Conservation (phyloP, 1,140 invertebrate species). For the Drepana arcuata region DNA sequence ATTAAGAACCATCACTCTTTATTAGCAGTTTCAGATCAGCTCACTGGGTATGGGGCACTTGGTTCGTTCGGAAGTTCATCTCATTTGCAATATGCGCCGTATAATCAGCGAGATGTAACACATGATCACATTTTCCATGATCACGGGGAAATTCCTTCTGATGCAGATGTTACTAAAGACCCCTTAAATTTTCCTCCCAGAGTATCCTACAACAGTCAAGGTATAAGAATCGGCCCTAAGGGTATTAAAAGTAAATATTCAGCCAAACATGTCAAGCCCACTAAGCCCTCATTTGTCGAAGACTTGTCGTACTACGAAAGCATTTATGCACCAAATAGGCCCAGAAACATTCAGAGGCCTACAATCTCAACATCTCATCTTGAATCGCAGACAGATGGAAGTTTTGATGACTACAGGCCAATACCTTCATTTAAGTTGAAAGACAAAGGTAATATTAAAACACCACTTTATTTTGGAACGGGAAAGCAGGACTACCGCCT, state of each 20-base stretch:
- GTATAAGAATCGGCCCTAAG: conserved; percentile 32
- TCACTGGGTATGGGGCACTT: conserved; percentile 26
- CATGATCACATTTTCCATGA: conserved; percentile 68
- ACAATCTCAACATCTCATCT: conserved; percentile 18
- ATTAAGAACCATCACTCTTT: conserved; percentile 38
- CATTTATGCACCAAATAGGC: conserved; percentile 31
- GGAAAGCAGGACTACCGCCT: conserved; percentile 30
- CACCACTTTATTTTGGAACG: conserved; percentile 19
- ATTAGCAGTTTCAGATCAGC: conserved; percentile 31
- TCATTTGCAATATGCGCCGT: conserved; percentile 55
- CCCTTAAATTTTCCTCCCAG: conserved; percentile 39
- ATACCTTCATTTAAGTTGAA: conserved; percentile 35
- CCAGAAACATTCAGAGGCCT: conserved; percentile 27
- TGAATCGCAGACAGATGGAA: conserved; percentile 23
- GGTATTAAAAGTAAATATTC: conserved; percentile 31
- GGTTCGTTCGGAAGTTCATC: conserved; percentile 43
- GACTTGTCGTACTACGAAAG: conserved; percentile 61
- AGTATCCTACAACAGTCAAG: conserved; percentile 52
- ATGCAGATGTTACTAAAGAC: conserved; percentile 44
- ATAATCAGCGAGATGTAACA: conserved; percentile 60
- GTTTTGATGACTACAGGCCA: conserved; percentile 32
- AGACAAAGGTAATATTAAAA: conserved; percentile 27
- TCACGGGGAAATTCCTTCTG: conserved; percentile 57
- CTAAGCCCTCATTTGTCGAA: conserved; percentile 20
- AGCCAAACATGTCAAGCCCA: conserved; percentile 24